phyloP scores from a whole-genome alignment of 2,888 invertebrate genomes.

The Limnephilus auricula region DNA sequence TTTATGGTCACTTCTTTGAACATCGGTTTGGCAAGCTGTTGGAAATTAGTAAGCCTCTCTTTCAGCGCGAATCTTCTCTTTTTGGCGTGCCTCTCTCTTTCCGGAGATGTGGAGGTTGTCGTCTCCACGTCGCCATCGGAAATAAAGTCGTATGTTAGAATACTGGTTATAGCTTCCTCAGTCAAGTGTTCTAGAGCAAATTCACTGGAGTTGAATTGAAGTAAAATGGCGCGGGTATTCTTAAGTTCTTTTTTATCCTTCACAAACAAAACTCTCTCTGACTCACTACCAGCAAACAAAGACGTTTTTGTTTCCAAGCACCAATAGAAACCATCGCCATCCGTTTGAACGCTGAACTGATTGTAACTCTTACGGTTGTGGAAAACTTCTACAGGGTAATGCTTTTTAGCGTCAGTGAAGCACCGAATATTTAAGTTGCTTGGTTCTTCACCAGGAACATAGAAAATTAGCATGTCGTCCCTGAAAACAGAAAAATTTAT shows the following conservation, averaged over 20 bases:
- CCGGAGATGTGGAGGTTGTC: background rate
- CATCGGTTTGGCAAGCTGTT: background rate
- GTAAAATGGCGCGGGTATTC: conserved; percentile 37
- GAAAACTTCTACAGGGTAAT: conserved; percentile 68
- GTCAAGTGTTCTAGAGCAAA: background rate
- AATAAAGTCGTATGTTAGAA: background rate
- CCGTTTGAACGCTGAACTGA: conserved; percentile 68
- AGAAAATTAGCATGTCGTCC: conserved; percentile 59
- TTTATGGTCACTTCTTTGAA: conserved; percentile 26
- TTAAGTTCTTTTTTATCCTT: conserved; percentile 15
- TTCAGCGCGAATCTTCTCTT: background rate
- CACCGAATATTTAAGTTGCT: conserved; percentile 70
- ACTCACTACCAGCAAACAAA: conserved; percentile 68
- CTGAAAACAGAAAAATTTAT: conserved; percentile 22
- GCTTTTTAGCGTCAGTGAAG: conserved; percentile 72
- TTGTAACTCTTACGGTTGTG: no score
- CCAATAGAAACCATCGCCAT: conserved; percentile 74
- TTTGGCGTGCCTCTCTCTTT: conserved; percentile 14
- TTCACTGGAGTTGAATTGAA: conserved; percentile 10
- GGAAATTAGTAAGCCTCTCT: background rate
- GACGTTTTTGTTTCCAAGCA: conserved; percentile 71
- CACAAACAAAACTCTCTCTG: conserved; percentile 69
- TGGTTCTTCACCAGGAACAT: conserved; percentile 68
- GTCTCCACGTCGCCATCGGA: background rate
- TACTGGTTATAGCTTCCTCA: background rate